Conservation (phyloP, 2,888 invertebrate genomes). For the Ariolimax columbianus region DNA sequence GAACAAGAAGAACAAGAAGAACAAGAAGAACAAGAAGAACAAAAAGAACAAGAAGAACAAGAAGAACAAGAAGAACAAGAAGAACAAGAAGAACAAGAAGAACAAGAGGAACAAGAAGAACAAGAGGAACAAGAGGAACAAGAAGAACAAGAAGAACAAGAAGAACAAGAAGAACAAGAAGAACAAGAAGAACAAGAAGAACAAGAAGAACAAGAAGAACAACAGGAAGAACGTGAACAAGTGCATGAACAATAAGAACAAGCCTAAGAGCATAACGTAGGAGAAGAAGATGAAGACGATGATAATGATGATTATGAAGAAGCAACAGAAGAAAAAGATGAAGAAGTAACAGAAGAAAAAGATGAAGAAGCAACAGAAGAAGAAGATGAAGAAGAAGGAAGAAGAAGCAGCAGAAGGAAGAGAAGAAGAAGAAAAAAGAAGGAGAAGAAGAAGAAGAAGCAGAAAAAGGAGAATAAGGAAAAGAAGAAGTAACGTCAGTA, state of each 20-base stretch:
- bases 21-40: neutral
- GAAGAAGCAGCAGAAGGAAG: neutral
- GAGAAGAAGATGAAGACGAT: neutral
- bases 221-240: neutral
- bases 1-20: neutral
- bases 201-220: neutral
- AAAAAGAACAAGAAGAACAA: too few species aligned
- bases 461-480: too few species aligned
- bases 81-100: neutral
- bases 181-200: constrained; percentile 6
- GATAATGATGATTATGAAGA: too few species aligned
- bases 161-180: neutral
- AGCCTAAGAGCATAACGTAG: neutral
- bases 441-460: too few species aligned
- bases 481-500: too few species aligned
- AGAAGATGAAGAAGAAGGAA: too few species aligned
- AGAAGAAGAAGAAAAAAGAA: neutral
- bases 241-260: neutral
- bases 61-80: neutral
- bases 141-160: too few species aligned
- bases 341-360: too few species aligned
- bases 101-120: too few species aligned
- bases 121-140: too few species aligned
- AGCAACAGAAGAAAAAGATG: too few species aligned
- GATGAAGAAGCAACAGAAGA: too few species aligned